These are phyloP conservation scores for Colletes gigas DNA, from an alignment of 1,140 invertebrate species.

Conservation along the genomic window DNA sequence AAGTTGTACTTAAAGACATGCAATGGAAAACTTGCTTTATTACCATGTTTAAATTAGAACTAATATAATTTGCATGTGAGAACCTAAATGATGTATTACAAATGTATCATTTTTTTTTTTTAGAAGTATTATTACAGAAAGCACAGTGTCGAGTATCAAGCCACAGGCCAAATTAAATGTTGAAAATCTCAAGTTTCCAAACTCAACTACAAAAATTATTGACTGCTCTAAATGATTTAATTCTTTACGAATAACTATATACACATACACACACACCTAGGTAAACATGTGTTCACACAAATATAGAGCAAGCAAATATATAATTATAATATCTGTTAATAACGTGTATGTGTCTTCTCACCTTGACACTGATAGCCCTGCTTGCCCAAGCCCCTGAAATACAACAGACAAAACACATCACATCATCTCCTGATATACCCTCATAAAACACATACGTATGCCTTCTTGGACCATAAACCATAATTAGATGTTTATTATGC, in stretches of 20 bases:
- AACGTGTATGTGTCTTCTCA: constrained; percentile 85
- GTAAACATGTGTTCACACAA: constrained; percentile 64
- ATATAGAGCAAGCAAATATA: constrained; percentile 72
- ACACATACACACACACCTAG: constrained; percentile 56
- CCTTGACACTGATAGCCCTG: constrained; percentile 99
- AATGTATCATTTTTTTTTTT: constrained; percentile 25
- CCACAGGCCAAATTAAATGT: constrained; percentile 33
- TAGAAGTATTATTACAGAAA: constrained; percentile 34
- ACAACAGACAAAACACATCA: constrained; percentile 84
- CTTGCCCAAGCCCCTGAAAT: constrained; percentile 97
- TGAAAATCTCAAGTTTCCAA: constrained; percentile 24
- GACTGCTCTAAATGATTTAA: constrained; percentile 32
- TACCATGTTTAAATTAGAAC: constrained; percentile 30
- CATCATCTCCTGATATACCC: constrained; percentile 77
- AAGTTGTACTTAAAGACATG: constrained; percentile 23
- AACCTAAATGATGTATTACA: constrained; percentile 22
- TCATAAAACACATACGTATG: constrained; percentile 76
- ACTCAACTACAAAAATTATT: constrained; percentile 26
- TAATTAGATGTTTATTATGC: constrained; percentile 51
- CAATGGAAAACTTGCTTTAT: constrained; percentile 29
- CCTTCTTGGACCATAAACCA: constrained; percentile 67
- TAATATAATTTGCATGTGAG: constrained; percentile 14
- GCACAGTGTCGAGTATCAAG: constrained; percentile 27
- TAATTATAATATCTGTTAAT: constrained; percentile 79
- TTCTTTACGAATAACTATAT: constrained; percentile 37